Evolutionary conservation across 2,888 invertebrate genomes (phyloP).

Genomic region (Cantharis lateralis): DNA sequence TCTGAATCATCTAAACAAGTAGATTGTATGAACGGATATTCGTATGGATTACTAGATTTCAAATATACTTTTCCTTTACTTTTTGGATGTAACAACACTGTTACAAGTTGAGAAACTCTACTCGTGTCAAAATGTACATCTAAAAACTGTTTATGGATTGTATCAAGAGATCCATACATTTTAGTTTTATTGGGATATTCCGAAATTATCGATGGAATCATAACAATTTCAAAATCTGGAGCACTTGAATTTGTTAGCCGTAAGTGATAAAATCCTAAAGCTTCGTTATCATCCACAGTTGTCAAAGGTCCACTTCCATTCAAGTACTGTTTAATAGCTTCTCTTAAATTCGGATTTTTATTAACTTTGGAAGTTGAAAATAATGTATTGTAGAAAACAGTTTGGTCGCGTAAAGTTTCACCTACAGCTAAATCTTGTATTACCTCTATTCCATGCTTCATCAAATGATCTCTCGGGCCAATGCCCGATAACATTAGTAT

Average conservation of each 20-base stretch:
- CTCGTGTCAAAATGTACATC: neutral
- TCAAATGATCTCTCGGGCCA: conserved; percentile 40
- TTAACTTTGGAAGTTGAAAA: conserved; percentile 27
- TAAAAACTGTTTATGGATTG: neutral
- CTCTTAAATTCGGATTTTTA: conserved; percentile 1
- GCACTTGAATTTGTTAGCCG: neutral
- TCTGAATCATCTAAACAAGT: conserved; percentile 38
- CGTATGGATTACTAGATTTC: conserved; percentile 40
- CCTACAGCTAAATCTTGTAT: conserved; percentile 39
- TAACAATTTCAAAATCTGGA: conserved; percentile 1
- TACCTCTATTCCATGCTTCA: conserved; percentile 34
- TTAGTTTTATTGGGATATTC: neutral
- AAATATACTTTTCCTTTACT: conserved; percentile 41
- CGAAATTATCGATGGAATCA: neutral
- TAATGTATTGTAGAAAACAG: conserved; percentile 36
- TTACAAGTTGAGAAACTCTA: conserved; percentile 12
- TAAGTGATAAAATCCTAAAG: conserved; percentile 11
- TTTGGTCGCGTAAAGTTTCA: conserved; percentile 39
- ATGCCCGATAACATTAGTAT: conserved; percentile 45
- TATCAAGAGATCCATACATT: neutral
- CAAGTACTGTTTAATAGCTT: conserved; percentile 33
- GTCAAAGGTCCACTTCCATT: conserved; percentile 33
- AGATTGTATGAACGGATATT: conserved; percentile 43
- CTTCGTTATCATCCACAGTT: conserved; percentile 23
- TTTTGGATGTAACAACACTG: conserved; percentile 40